phyloP scores from a whole-genome alignment of 2,797 vertebrate genomes.

The Sebastes taczanowskii region DNA sequence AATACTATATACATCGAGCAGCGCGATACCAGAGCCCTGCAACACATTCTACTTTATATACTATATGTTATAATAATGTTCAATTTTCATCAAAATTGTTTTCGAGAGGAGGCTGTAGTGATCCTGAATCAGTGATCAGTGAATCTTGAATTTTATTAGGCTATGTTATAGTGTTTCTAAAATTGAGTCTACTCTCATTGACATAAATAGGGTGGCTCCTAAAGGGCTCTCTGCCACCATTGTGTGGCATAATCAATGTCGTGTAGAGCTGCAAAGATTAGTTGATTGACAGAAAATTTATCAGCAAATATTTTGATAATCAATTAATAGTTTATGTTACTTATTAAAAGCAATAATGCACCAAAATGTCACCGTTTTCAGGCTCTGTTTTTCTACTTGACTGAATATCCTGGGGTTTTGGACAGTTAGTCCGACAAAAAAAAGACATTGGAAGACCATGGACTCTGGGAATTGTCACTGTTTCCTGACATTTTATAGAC shows the following conservation, averaged over 20 bases:
- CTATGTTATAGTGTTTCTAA: background rate
- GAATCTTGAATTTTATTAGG: background rate
- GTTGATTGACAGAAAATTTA: background rate
- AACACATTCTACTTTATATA: background rate
- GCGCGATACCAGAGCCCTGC: background rate
- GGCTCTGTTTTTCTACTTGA: background rate
- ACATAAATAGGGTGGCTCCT: background rate
- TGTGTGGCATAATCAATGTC: background rate
- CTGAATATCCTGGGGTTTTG: background rate
- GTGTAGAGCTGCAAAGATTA: background rate
- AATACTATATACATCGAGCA: too few species aligned
- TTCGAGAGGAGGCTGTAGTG: background rate
- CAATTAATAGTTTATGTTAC: too few species aligned
- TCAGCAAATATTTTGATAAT: background rate
- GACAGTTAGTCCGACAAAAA: background rate
- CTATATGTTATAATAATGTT: background rate
- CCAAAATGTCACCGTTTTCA: background rate
- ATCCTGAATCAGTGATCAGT: too few species aligned
- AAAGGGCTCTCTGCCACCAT: background rate
- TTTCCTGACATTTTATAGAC: background rate
- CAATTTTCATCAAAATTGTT: background rate
- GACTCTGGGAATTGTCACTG: background rate
- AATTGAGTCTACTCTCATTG: background rate
- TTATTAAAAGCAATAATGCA: background rate
- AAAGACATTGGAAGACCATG: background rate